phyloP scores from a whole-genome alignment of 23 tunicate species.

The Halocynthia aurantium region DNA sequence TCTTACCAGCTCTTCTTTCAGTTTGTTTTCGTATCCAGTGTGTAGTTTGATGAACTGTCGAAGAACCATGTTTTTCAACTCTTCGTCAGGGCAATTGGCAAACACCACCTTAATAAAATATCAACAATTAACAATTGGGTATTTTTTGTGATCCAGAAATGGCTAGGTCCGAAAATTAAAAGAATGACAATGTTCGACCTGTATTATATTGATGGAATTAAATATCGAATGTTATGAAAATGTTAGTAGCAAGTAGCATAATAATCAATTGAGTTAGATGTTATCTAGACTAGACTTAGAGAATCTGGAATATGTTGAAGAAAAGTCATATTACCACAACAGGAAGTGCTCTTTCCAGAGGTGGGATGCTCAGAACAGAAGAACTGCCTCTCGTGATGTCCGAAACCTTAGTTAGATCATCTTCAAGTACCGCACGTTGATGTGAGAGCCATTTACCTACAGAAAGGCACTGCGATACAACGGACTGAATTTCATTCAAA shows the following conservation, averaged over 20 bases:
- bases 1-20: slow-evolving; percentile 16
- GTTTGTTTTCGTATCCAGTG: slow-evolving; percentile 22
- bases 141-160: no score
- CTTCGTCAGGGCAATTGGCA: slow-evolving; percentile 43
- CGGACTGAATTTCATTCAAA: slow-evolving; percentile 31
- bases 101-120: slow-evolving; percentile 17
- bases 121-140: no score
- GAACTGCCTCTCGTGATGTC: slow-evolving; percentile 10
- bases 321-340: background rate
- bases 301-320: no score
- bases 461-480: slow-evolving; percentile 38
- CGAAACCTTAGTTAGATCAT: slow-evolving; percentile 21
- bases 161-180: no score
- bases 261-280: no score
- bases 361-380: slow-evolving; percentile 23
- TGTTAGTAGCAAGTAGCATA: no score
- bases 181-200: no score
- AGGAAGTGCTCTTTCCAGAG: slow-evolving; percentile 47
- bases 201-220: no score
- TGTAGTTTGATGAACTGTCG: slow-evolving; percentile 55
- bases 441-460: slow-evolving; percentile 50
- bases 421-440: slow-evolving; percentile 38
- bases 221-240: no score
- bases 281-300: no score
- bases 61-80: slow-evolving; percentile 31